These are phyloP conservation scores for Acanthosoma haemorrhoidale DNA, from an alignment of 2,888 invertebrate species.

Conservation along the genomic window DNA sequence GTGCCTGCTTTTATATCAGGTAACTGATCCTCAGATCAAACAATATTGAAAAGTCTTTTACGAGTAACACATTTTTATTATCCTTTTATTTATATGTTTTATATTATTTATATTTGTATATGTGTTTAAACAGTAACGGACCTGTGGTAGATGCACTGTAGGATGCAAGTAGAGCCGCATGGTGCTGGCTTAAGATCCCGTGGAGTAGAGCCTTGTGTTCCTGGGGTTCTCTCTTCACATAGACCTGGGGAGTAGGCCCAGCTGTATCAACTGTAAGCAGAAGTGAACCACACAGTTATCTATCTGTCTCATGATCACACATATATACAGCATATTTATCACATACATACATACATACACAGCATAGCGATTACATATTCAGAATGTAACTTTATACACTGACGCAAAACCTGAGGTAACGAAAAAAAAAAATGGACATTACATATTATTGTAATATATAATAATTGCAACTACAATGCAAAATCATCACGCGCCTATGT, in stretches of 20 bases:
- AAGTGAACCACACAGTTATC: neutral
- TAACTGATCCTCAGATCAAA: no score
- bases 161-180: conserved; percentile 50
- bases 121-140: no score
- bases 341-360: neutral
- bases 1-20: no score
- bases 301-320: neutral
- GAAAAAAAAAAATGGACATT: no score
- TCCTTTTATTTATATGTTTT: conserved; percentile 6
- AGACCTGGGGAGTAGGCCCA: conserved; percentile 43
- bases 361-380: neutral
- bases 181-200: conserved; percentile 58
- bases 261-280: conserved; percentile 57
- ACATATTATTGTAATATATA: no score
- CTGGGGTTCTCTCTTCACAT: conserved; percentile 43
- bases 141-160: conserved; percentile 59
- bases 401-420: no score
- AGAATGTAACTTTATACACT: no score
- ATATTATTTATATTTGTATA: neutral
- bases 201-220: conserved; percentile 56
- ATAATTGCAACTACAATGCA: no score
- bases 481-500: no score
- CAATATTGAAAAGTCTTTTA: no score
- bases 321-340: neutral
- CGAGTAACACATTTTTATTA: neutral